Evolutionary conservation across 2,797 vertebrate species (phyloP).

Genomic region (Tenualosa thibaudeaui): DNA sequence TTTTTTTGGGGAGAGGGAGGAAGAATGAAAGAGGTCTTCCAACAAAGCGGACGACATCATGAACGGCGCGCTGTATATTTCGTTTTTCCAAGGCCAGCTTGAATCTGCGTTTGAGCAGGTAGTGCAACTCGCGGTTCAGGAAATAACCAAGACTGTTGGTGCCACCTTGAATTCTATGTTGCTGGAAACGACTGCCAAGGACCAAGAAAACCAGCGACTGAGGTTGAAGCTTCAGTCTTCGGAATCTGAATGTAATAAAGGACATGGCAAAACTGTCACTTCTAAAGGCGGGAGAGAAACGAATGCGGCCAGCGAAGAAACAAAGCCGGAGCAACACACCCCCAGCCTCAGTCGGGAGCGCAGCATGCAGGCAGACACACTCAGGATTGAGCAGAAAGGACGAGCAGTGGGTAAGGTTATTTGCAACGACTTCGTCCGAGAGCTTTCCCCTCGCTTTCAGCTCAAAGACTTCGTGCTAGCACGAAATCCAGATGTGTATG

Average conservation of each 20-base stretch:
- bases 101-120: constrained; percentile 80
- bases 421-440: background rate
- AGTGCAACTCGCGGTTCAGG: constrained; percentile 79
- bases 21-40: constrained; percentile 68
- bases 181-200: constrained; percentile 73
- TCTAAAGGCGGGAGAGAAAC: constrained; percentile 46
- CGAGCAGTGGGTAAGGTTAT: constrained; percentile 72
- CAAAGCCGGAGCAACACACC: constrained; percentile 62
- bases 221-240: constrained; percentile 62
- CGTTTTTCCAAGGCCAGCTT: constrained; percentile 82
- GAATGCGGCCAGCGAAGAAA: constrained; percentile 52
- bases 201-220: constrained; percentile 75
- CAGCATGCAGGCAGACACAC: constrained; percentile 55
- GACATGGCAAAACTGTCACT: constrained; percentile 36
- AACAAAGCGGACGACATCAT: constrained; percentile 63
- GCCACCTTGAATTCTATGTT: constrained; percentile 74
- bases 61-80: constrained; percentile 80
- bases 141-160: constrained; percentile 76
- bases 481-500: background rate
- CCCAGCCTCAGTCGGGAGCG: constrained; percentile 54
- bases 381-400: constrained; percentile 72
- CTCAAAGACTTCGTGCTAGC: background rate
- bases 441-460: background rate
- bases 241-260: constrained; percentile 46
- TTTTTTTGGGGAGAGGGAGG: constrained; percentile 40